A percentile compares a stretch with the other conserved stretches of the same genome.
phyloP scores from a whole-genome alignment of 2,113 vertebrate species.

The Nannobrachium achirus region DNA sequence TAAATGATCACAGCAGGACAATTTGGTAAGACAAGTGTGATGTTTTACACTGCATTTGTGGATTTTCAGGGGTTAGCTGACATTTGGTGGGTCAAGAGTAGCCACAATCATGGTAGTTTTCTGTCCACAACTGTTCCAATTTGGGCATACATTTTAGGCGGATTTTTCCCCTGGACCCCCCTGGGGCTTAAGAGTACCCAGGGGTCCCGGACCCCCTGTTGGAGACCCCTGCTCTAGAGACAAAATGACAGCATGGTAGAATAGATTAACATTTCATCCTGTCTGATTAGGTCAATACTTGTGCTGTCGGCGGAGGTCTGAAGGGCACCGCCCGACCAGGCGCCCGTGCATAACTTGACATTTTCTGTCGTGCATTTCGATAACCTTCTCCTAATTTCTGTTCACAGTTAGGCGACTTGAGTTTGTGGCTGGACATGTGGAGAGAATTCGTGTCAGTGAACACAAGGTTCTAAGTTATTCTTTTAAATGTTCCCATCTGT shows the following conservation, averaged over 20 bases:
- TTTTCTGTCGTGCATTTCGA: slow-evolving; percentile 8
- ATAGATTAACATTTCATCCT: slow-evolving; percentile 57
- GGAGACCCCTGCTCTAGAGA: no score
- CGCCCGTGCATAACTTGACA: slow-evolving; percentile 32
- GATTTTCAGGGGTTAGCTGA: no score
- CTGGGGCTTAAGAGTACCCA: no score
- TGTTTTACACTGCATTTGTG: no score
- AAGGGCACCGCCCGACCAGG: not conserved
- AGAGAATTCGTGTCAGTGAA: not conserved
- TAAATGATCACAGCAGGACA: no score
- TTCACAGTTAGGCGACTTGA: not conserved
- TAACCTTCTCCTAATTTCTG: not conserved
- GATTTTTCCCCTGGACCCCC: no score
- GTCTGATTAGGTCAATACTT: slow-evolving; percentile 17
- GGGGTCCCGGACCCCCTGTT: no score
- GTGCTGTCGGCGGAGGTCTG: not conserved
- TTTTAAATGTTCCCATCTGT: not conserved
- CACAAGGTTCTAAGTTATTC: not conserved
- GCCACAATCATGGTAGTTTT: no score
- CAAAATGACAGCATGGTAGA: slow-evolving; percentile 21
- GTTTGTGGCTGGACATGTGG: not conserved
- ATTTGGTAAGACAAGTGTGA: no score
- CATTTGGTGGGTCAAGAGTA: no score
- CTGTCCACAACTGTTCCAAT: no score
- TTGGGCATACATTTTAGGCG: no score